Base-by-base conservation (phyloP, 2,888 invertebrate species). In the Tanypteryx hageni region DNA sequence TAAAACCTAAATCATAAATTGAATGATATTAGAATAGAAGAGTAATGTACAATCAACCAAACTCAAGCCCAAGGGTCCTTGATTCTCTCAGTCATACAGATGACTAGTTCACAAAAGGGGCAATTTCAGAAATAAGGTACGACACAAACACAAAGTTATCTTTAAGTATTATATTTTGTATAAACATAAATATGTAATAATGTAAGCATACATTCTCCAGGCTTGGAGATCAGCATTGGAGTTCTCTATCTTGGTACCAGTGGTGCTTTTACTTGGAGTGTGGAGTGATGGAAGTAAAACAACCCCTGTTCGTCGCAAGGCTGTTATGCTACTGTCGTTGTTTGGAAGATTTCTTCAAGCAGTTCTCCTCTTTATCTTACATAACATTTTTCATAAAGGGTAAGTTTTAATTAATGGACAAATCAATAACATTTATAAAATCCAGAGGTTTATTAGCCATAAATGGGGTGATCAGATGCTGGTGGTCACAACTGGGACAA, bases 191-290 rank as follows among this genome's bases (percentile, higher is more conserved):
- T 44, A 5, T 44, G 44, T 44, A 44, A 44, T 44, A 44, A 44
- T 44, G 5, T 5, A 44, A 3, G 44, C 44, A 44, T 44, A 44
- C n/a, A 5, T 11, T 44, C 58, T 59, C 16, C 68, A 92, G 92
- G 97, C 98, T 31, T 98, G 98, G 98, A 98, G 98, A 94, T 98
- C 98, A 16, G 97, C 98, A 92, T 95, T 98, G 76, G 98, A 98
- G 95, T 98, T 98, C 93, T 96, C 97, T 86, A 95, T 98, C 57
- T 98, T 98, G n/a, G 97, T 98, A 86, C 95, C 97, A 64, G 95
- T 98, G 92, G 97, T 98, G 93, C 96, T 98, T 94, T 98, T 98
- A 94, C 96, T 98, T 94, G 98, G 98, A 0, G 97, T 98, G 0
- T 96, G 96, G 96, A 96, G 96, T 92, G 96, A 96, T 59, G 92